Evolutionary conservation across 92 coral and sea anemone species (phyloP), one percentile per base, ranked within the genome.

Genomic region (Zoanthus gigantus): DNA sequence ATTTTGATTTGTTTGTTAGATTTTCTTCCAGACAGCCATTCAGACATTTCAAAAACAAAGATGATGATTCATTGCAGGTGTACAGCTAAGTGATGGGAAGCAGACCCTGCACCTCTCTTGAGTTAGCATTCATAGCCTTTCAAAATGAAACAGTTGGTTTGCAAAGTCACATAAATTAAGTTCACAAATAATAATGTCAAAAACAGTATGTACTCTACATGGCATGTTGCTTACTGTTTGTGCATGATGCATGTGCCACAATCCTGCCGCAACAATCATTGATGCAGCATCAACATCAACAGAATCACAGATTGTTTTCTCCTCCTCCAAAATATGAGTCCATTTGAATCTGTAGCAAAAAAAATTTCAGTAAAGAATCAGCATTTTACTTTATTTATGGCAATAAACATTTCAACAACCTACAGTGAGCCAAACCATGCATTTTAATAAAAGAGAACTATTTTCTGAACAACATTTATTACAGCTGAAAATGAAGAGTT

Each of bases 231-330:
- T 71, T 65, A 93, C 98, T 79, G 87, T 46, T 54, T 95, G 95
- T 10, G 98, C 95, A 91, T 96, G 99, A 34, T 92, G 92, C 93
- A 95, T 76, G 76, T 93, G 98, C 99, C 99, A 96, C 74, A 96
- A 71, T 23, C 95, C 95, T 12, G 95, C 94, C 8, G 98, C 98
- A 68, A 92, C 90, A 58, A 96, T 85, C 83, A 96, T 75, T 32
- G 97, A 91, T n/a, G 92, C 96, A 83, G 92, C 84, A 18, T 96
- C 99, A 89, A 87, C 88, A 71, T 96, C 99, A 69, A 92, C 86
- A 72, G 92, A 92, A 68, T 77, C 83, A 47, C 90, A 65, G 46
- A 81, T 69, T 13, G 81, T 85, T 82, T 93, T 89, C 37, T 96
- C 96, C 44, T 89, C 95, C 48, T 82, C 91, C 76, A 95, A 92